Conservation (phyloP, 1,140 invertebrate genomes). For the Nebria ingens region DNA sequence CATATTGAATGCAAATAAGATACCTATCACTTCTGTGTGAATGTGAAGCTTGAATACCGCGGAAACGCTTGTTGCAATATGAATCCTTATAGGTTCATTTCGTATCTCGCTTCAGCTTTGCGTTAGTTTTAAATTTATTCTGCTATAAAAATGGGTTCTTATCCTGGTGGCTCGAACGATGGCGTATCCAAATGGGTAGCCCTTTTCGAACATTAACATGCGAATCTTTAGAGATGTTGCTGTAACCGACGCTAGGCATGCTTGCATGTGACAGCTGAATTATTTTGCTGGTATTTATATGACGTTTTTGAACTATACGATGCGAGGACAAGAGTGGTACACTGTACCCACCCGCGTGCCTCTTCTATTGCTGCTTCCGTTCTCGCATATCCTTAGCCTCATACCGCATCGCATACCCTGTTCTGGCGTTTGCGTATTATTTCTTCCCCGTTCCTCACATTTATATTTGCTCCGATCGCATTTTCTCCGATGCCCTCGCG, state of each 20-base stretch:
- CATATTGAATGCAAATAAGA: too few species aligned
- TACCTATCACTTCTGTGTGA: too few species aligned
- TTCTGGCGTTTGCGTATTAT: too few species aligned
- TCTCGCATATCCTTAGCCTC: not conserved
- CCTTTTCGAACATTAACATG: slow-evolving; percentile 7
- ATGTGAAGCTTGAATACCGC: too few species aligned
- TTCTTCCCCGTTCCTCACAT: too few species aligned
- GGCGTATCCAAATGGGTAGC: slow-evolving; percentile 1
- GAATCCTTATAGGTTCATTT: too few species aligned
- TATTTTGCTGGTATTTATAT: slow-evolving; percentile 8
- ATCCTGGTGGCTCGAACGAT: not conserved
- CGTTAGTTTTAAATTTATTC: slow-evolving; percentile 2
- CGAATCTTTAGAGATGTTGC: slow-evolving; percentile 6
- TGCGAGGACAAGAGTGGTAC: not conserved
- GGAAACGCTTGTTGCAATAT: not conserved
- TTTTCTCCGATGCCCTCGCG: too few species aligned
- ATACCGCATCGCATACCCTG: too few species aligned
- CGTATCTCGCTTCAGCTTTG: not conserved
- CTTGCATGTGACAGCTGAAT: slow-evolving; percentile 6
- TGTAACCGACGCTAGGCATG: slow-evolving; percentile 1
- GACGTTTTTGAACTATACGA: not conserved
- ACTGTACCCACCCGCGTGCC: not conserved
- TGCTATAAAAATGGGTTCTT: slow-evolving; percentile 3
- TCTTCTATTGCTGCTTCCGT: not conserved
- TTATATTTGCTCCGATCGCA: too few species aligned